phyloP scores from a whole-genome alignment of 2,113 vertebrate species.

The Mastomys natalensis region DNA sequence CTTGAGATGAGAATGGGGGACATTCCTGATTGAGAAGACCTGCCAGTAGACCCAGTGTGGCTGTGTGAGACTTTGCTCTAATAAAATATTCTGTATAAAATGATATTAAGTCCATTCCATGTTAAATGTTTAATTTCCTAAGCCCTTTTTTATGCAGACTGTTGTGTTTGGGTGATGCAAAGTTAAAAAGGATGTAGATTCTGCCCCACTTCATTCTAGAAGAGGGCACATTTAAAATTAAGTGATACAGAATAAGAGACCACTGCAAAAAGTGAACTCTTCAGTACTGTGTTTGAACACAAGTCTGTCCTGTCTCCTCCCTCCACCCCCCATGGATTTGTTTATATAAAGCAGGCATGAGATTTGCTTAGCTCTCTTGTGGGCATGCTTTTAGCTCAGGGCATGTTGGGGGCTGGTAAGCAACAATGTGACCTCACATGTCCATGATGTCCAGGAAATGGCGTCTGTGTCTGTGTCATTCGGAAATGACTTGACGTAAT shows the following conservation, averaged over 20 bases:
- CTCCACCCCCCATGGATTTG: neutral
- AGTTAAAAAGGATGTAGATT: neutral
- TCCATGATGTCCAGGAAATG: conserved; percentile 73
- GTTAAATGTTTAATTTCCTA: conserved; percentile 10
- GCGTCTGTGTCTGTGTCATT: conserved; percentile 69
- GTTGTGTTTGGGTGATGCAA: neutral
- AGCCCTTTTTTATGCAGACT: neutral
- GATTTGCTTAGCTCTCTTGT: neutral
- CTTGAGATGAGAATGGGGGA: neutral
- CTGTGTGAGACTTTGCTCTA: neutral
- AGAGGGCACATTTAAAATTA: neutral
- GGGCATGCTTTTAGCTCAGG: neutral
- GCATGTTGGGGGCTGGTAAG: neutral
- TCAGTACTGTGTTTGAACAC: neutral
- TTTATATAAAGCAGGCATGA: conserved; percentile 1
- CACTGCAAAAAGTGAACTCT: neutral
- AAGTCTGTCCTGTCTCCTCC: neutral
- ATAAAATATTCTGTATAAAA: conserved; percentile 45
- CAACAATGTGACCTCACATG: conserved; percentile 25
- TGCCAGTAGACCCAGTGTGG: neutral
- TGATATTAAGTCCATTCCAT: neutral
- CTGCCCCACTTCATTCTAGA: neutral
- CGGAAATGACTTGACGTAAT: conserved; percentile 74
- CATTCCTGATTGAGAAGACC: neutral
- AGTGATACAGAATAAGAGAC: neutral